These are phyloP conservation scores for Aplocera efformata DNA, from an alignment of 2,888 invertebrate genomes.

Conservation along the genomic window DNA sequence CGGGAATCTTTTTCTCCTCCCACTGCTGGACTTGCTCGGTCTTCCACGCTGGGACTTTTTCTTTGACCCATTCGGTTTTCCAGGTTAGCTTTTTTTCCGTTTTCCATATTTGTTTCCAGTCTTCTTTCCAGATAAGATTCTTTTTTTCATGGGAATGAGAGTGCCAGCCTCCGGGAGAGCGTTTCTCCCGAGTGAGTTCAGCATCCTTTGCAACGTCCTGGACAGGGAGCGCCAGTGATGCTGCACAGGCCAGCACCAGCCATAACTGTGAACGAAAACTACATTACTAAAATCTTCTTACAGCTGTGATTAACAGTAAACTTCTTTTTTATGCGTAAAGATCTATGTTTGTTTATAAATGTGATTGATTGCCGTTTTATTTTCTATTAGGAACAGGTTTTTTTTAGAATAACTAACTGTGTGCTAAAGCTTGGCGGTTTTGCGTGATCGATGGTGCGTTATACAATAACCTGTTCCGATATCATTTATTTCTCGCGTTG, in stretches of 20 bases:
- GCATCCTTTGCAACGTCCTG: slow-evolving; percentile 46
- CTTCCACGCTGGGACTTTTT: slow-evolving; percentile 88
- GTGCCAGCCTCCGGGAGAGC: slow-evolving; percentile 78
- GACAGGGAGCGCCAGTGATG: slow-evolving; percentile 58
- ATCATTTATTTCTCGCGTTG: no score
- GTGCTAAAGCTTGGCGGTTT: no score
- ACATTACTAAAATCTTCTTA: slow-evolving; percentile 30
- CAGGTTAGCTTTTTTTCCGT: slow-evolving; percentile 86
- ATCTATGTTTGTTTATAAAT: slow-evolving; percentile 44
- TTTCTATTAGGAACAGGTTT: slow-evolving; percentile 38
- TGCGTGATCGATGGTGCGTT: no score
- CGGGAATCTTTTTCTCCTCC: slow-evolving; percentile 87
- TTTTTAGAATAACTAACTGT: slow-evolving; percentile 60
- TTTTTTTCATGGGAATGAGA: slow-evolving; percentile 84
- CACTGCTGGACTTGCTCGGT: slow-evolving; percentile 89
- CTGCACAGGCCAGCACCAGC: slow-evolving; percentile 79
- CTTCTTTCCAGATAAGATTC: slow-evolving; percentile 91
- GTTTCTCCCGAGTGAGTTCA: slow-evolving; percentile 73
- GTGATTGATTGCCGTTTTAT: no score
- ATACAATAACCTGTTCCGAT: no score
- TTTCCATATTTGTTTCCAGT: slow-evolving; percentile 89
- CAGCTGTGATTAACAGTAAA: no score
- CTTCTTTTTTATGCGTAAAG: slow-evolving; percentile 68
- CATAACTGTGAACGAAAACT: slow-evolving; percentile 76
- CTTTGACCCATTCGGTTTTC: slow-evolving; percentile 88